These are phyloP conservation scores for Rhynchophorus ferrugineus DNA, from an alignment of 1,140 invertebrate species.

Conservation along the genomic window DNA sequence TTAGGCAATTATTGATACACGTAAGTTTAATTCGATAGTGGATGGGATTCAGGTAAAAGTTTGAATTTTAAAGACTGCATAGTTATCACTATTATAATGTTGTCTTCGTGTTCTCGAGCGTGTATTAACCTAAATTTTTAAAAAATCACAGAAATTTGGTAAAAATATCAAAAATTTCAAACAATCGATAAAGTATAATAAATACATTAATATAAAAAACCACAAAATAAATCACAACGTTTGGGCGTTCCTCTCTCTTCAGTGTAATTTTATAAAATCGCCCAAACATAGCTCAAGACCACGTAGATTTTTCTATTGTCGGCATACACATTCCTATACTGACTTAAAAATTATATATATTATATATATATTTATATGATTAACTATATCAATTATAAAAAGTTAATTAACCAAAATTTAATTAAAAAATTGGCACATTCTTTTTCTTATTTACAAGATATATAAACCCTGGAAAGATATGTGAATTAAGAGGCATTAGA, in stretches of 20 bases:
- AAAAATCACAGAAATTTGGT: conserved; percentile 24
- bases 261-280: conserved; percentile 16
- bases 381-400: conserved; percentile 27
- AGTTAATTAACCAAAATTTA: conserved; percentile 23
- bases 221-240: conserved; percentile 16
- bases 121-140: conserved; percentile 12
- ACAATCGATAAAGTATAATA: conserved; percentile 9
- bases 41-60: too few relatives aligned
- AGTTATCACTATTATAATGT: too few relatives aligned
- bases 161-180: conserved; percentile 24
- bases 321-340: conserved; percentile 23
- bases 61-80: too few relatives aligned
- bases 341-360: conserved; percentile 27
- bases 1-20: too few relatives aligned
- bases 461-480: conserved; percentile 43
- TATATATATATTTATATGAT: too few relatives aligned
- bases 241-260: conserved; percentile 2
- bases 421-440: conserved; percentile 39
- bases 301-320: conserved; percentile 9
- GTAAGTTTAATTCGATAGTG: too few relatives aligned
- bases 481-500: conserved; percentile 25
- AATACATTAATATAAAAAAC: conserved; percentile 15
- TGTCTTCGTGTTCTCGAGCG: conserved; percentile 9
- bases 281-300: conserved; percentile 5
- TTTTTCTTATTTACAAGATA: conserved; percentile 33